Evolutionary conservation across 1,140 invertebrate genomes (phyloP).

Genomic region (Rhopalosiphum padi): DNA sequence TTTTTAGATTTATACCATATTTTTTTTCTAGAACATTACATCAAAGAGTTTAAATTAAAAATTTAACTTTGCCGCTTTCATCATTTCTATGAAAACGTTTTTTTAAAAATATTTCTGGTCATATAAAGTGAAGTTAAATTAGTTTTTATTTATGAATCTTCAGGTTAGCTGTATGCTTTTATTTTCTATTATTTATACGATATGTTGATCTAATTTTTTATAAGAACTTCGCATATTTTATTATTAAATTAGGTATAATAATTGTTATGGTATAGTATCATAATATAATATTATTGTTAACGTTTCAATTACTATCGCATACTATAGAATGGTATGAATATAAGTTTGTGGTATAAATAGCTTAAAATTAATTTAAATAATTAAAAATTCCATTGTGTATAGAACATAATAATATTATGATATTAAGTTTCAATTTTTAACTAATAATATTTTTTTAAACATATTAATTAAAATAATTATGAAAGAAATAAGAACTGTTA

Average conservation of each 20-base stretch:
- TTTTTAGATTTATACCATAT: neutral
- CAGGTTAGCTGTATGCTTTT: neutral
- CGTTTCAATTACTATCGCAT: neutral
- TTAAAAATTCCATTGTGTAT: neutral
- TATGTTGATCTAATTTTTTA: neutral
- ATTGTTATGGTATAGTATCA: neutral
- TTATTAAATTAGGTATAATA: neutral
- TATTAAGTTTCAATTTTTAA: neutral
- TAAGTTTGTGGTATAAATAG: neutral
- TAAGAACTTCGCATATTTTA: neutral
- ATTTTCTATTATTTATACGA: neutral
- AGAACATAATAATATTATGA: neutral
- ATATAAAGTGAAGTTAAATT: neutral
- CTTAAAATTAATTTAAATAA: neutral
- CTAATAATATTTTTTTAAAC: too few species aligned
- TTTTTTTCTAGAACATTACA: neutral
- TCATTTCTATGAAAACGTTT: neutral
- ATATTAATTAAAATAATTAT: neutral
- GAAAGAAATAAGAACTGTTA: neutral
- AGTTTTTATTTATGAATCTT: neutral
- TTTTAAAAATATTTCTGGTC: neutral
- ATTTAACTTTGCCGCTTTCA: neutral
- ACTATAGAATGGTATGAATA: neutral
- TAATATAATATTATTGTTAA: neutral
- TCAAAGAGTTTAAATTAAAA: constrained; percentile 19